Base-by-base conservation (phyloP, 2,888 invertebrate genomes). In the Drosophila nr. medialis region DNA sequence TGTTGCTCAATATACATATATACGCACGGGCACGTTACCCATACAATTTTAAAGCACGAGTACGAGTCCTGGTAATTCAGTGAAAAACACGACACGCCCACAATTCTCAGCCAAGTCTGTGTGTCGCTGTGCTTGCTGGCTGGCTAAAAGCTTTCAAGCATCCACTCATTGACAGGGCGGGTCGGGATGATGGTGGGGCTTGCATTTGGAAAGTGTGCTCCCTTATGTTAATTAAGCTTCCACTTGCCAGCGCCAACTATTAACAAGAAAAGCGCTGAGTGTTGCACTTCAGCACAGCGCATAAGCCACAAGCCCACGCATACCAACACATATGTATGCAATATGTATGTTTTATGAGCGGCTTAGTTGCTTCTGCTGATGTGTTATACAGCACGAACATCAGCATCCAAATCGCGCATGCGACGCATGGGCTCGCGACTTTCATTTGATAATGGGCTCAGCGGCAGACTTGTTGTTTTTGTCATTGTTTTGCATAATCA, bases 191-290 rank as follows among this genome's bases (percentile, higher is more conserved):
- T 51, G 27, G 36, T 29, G 36, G 13, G 13, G 24, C 18, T 13
- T 56, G 67, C 65, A 69, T 73, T 65, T 51, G 45, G 60, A 77
- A 77, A 78, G 72, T 75, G 72, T 48, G 75, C 73, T 83, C 78
- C 84, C 77, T 85, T 85, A 89, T 85, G 85, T 86, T 85, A 85
- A 85, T 85, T 85, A 85, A 89, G 85, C 89, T 72, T 73, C 78
- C 81, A 88, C 89, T 85, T 84, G 72, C 81, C 72, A 80, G 61
- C 64, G 51, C 62, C 65, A 85, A 86, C 86, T 89, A 89, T 83
- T 89, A 75, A 83, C 76, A 88, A 79, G 68, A 71, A 83, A 81
- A 88, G 71, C 73, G 81, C 79, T 81, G 79, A 89, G 89, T 80
- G 72, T 75, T 64, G 72, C 76, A 72, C 72, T 82, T 75, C 65